Conservation (phyloP, 2,113 vertebrate species). For the Thalassoma bifasciatum region DNA sequence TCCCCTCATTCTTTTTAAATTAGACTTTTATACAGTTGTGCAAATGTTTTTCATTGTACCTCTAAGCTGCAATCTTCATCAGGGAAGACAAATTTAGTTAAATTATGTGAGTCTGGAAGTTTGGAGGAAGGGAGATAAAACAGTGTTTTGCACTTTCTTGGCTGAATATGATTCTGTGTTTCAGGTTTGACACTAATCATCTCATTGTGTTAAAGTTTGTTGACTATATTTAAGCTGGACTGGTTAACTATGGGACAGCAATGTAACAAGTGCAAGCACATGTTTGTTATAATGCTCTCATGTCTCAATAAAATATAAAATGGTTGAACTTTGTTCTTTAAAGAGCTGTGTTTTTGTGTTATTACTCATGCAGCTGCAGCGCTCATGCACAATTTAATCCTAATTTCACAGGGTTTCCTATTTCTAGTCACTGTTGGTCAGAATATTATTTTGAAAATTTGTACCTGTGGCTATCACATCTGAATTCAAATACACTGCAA, state of each 20-base stretch:
- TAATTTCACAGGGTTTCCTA: background rate
- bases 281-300: constrained; percentile 21
- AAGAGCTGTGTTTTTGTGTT: background rate
- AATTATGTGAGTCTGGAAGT: constrained; percentile 33
- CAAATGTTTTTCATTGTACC: constrained; percentile 31
- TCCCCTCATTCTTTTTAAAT: constrained; percentile 48
- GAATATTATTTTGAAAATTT: background rate
- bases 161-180: constrained; percentile 54
- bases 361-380: no score
- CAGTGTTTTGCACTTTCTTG: constrained; percentile 16
- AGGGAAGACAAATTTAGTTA: constrained; percentile 29
- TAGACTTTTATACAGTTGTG: constrained; percentile 22
- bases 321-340: background rate
- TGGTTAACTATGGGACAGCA: background rate
- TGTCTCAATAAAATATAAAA: constrained; percentile 12
- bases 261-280: constrained; percentile 25
- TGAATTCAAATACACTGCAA: background rate
- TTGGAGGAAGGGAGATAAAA: constrained; percentile 11
- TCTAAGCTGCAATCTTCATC: constrained; percentile 44
- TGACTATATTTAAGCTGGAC: constrained; percentile 21
- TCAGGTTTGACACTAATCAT: constrained; percentile 33
- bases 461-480: background rate
- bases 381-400: background rate
- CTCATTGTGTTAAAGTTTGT: constrained; percentile 42
- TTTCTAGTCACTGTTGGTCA: no score